Evolutionary conservation across 23 tunicate genomes (phyloP), one percentile per base, ranked within the genome.

Genomic region (Phallusia fumigata): DNA sequence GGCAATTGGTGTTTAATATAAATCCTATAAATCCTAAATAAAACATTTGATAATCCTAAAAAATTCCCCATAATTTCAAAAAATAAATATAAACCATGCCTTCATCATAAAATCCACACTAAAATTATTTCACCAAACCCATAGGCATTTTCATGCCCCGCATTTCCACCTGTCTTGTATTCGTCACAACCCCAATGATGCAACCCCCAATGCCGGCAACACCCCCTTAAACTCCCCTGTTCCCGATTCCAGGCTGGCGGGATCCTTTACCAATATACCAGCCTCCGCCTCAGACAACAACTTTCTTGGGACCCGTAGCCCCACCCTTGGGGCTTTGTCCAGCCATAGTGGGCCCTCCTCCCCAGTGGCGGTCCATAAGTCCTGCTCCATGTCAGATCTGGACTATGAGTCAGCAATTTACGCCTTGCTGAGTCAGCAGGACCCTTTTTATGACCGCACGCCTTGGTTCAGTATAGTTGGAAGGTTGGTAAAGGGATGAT

Each of bases 351-450:
- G 64, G 1, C 84, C 84, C 28, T 19, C 83, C 31, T 30, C 80
- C n/a, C 75, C 83, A 19, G 26, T 64, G 22, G 13, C 64, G 11
- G 77, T 89, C 36, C 85, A 64, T 33, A 92, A 85, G 65, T 92
- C 97, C 0, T 84, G 91, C 0, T 84, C 97, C 19, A 87, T 92
- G 97, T 85, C 97, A 13, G 97, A 92, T 76, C 83, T 92, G 32
- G 97, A 92, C 3, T 92, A 92, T 64, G 97, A 92, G 72, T 87
- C 97, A 50, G 97, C 97, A 21, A 92, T 92, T 84, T 92, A 92
- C 47, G 87, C 90, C 44, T 76, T 92, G 85, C 88, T 92, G 83
- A 92, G 97, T 80, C 97, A 92, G 82, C 97, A 92, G 51, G 97
- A 92, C 58, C 97, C 97, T 18, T 92, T 92, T 77, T 92, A 92